Percentiles rank a stretch among this genome's conserved stretches.
Conservation (phyloP, 1,140 invertebrate species). For the Drosophila burlai region DNA sequence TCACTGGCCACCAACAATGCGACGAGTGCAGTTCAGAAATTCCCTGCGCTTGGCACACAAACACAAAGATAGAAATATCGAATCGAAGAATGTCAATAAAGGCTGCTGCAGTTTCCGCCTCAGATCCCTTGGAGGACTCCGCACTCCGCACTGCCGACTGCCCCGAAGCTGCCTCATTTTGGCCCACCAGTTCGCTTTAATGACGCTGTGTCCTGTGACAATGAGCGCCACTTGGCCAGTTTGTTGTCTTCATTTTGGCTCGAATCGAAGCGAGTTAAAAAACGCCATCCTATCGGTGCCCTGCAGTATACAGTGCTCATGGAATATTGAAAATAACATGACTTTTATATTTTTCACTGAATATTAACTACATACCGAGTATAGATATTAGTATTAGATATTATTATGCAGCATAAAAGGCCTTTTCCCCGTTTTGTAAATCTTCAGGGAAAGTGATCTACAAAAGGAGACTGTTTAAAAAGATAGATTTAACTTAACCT, state of each 20-base stretch:
- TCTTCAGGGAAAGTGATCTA: no score
- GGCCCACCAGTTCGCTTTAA: slow-evolving; percentile 38
- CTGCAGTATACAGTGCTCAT: slow-evolving; percentile 3
- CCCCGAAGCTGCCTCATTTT: not conserved
- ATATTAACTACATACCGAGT: not conserved
- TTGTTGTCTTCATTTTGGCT: slow-evolving; percentile 71
- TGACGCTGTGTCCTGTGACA: slow-evolving; percentile 53
- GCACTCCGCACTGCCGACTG: not conserved
- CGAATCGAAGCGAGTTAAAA: slow-evolving; percentile 13
- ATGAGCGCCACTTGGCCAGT: slow-evolving; percentile 52
- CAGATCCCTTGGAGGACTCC: slow-evolving; percentile 9
- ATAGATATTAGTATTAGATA: no score
- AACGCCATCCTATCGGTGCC: slow-evolving; percentile 18
- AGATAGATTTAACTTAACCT: no score
- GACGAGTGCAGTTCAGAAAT: slow-evolving; percentile 61
- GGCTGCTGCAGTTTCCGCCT: slow-evolving; percentile 26
- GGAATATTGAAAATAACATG: not conserved
- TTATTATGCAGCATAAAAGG: no score
- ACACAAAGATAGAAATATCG: slow-evolving; percentile 74
- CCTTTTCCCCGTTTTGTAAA: no score
- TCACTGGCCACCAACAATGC: slow-evolving; percentile 63
- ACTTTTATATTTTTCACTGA: not conserved
- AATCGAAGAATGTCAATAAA: slow-evolving; percentile 76
- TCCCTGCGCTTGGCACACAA: slow-evolving; percentile 70
- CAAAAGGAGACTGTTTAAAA: no score